Evolutionary conservation across 2,113 vertebrate species (phyloP).

Genomic region (Chlamydotis undulata): DNA sequence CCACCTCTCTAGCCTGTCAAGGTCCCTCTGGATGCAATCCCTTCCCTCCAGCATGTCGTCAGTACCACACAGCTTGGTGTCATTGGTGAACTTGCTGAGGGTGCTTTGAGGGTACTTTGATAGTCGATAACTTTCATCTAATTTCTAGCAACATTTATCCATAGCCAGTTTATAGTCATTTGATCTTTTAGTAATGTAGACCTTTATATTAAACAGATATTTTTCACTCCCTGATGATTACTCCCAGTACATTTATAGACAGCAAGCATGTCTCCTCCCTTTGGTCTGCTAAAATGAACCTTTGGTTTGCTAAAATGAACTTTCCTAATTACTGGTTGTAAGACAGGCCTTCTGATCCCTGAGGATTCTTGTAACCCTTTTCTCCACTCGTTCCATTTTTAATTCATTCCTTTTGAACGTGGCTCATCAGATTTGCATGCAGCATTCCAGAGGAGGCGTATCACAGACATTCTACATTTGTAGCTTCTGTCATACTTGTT

Average conservation of each 20-base stretch:
- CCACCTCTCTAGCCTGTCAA: no score
- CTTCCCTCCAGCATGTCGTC: no score
- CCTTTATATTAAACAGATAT: conserved; percentile 35
- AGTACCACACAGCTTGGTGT: no score
- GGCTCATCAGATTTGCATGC: not conserved
- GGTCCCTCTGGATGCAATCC: no score
- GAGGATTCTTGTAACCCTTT: conserved; percentile 30
- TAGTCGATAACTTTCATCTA: not conserved
- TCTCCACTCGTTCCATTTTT: conserved; percentile 7
- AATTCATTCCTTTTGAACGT: conserved; percentile 41
- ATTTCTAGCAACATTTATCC: conserved; percentile 27
- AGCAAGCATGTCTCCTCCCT: not conserved
- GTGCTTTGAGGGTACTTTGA: not conserved
- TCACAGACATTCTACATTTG: not conserved
- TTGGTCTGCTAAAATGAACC: conserved; percentile 41
- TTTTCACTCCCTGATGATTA: conserved; percentile 26
- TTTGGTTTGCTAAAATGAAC: conserved; percentile 55
- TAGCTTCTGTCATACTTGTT: not conserved
- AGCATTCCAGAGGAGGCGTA: not conserved
- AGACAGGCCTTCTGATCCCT: conserved; percentile 23
- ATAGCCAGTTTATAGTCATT: not conserved
- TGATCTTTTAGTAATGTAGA: conserved; percentile 31
- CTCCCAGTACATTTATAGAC: not conserved
- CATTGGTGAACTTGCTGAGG: no score
- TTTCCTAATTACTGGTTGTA: conserved; percentile 43